phyloP scores from a whole-genome alignment of 2,888 invertebrate species.

The Acanthococcus lagerstroemiae region DNA sequence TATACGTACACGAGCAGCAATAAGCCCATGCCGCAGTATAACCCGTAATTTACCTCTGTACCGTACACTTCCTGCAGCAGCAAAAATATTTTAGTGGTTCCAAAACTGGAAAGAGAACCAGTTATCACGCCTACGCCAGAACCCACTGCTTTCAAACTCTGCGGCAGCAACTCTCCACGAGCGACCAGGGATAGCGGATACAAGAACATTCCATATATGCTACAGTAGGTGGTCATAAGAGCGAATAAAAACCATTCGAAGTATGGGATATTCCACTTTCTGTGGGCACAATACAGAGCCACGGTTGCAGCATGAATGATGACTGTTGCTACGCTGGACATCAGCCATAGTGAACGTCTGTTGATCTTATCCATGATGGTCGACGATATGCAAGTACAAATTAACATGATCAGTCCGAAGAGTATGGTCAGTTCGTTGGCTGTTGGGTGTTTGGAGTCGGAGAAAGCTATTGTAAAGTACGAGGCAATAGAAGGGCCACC shows the following conservation, averaged over 20 bases:
- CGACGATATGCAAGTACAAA: too few relatives aligned
- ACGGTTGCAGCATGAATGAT: too few relatives aligned
- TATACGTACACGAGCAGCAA: constrained; percentile 7
- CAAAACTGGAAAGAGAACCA: background rate
- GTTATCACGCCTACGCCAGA: background rate
- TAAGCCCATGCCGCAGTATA: background rate
- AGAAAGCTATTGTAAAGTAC: too few relatives aligned
- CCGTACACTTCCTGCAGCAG: background rate
- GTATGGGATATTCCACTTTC: too few relatives aligned
- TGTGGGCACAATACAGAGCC: too few relatives aligned
- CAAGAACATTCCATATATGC: background rate
- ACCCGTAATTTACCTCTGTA: constrained; percentile 1
- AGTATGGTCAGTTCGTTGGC: too few relatives aligned
- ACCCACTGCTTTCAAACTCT: constrained; percentile 2
- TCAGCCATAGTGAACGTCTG: too few relatives aligned
- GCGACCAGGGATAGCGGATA: background rate
- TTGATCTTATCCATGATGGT: too few relatives aligned
- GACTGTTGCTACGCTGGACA: too few relatives aligned
- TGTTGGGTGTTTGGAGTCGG: too few relatives aligned
- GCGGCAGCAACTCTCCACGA: constrained; percentile 11
- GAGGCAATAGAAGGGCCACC: too few relatives aligned
- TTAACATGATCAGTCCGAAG: too few relatives aligned
- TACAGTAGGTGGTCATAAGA: background rate
- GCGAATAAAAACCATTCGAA: background rate
- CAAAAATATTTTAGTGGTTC: constrained; percentile 1